Evolutionary conservation across 2,797 vertebrate species (phyloP), one percentile per base, ranked within the genome.

Genomic region (Eremophila alpestris): DNA sequence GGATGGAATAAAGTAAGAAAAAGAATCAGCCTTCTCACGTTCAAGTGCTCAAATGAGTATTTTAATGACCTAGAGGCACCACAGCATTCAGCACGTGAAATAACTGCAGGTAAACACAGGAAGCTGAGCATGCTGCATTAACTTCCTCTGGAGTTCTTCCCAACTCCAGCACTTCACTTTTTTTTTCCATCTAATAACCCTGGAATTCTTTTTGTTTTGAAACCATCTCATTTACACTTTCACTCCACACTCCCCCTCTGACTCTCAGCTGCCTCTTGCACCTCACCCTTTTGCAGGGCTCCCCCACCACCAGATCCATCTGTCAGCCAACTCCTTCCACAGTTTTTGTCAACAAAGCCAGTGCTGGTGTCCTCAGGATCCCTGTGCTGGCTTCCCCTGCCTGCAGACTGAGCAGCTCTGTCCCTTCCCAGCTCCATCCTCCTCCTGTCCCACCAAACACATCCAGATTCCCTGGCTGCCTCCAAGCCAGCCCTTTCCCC

Each of bases 381-480:
- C 75, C 93, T 32, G 55, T 67, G 74, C 2, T 54, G 1, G 0
- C 24, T 52, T 10, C 48, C 58, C 73, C 73, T 85, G 49, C 34
- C 13, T 15, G 71, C 71, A 83, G n/a, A 10, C 34, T 21, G 36
- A 27, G 13, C 17, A 32, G 27, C 30, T 71, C 69, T 49, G 13
- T 11, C 1, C 0, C 45, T 84, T 84, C 30, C 63, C 49, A 51
- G 27, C 79, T 67, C 81, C 3, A 58, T 59, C 30, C 4, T 9
- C 36, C 23, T 22, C 8, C 78, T 13, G 20, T 21, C 32, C 29
- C 43, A 8, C n/a, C 73, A 8, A 36, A 24, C 36, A 18, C 16
- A 4, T 0, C 30, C 14, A 11, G 16, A 19, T 43, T 2, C 49
- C 64, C 75, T 20, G 11, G 0, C 29, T 17, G 13, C 8, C 68